Percentiles rank a stretch among this genome's conserved stretches.
phyloP scores from a whole-genome alignment of 2,888 invertebrate species.

The Plemyria rubiginata region DNA sequence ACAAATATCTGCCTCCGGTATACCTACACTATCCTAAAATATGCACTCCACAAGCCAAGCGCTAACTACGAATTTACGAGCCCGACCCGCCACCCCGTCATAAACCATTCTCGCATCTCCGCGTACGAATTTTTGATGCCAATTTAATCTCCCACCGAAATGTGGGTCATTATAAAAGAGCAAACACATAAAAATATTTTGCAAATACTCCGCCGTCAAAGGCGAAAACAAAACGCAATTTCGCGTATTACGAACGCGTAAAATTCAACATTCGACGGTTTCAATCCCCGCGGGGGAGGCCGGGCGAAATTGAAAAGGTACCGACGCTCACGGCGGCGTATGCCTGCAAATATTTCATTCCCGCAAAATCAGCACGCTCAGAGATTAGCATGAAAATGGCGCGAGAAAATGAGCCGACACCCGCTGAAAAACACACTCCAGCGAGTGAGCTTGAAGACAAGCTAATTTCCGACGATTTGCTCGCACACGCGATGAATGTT shows the following conservation, averaged over 20 bases:
- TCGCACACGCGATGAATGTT: conserved; percentile 57
- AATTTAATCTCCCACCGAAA: conserved; percentile 53
- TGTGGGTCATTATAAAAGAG: conserved; percentile 44
- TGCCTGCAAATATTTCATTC: conserved; percentile 74
- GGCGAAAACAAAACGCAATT: conserved; percentile 54
- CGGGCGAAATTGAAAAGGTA: conserved; percentile 72
- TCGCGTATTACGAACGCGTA: conserved; percentile 57
- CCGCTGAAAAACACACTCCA: conserved; percentile 50
- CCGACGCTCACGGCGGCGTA: conserved; percentile 48
- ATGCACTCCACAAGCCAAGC: conserved; percentile 56
- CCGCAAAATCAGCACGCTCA: conserved; percentile 68
- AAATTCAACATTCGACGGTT: conserved; percentile 65
- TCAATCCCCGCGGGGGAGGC: conserved; percentile 56
- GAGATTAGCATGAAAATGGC: conserved; percentile 77
- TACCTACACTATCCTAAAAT: conserved; percentile 59
- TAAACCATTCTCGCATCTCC: conserved; percentile 62
- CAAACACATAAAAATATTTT: conserved; percentile 42
- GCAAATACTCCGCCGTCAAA: conserved; percentile 47
- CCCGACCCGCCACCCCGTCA: conserved; percentile 49
- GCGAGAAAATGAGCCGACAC: conserved; percentile 62
- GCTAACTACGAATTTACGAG: conserved; percentile 69
- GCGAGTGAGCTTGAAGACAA: conserved; percentile 42
- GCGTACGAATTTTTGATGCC: conserved; percentile 59
- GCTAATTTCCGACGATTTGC: conserved; percentile 59
- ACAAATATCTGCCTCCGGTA: conserved; percentile 48